Evolutionary conservation across 2,888 invertebrate species (phyloP), one percentile per base, ranked within the genome.

Genomic region (Trissolcus brochymenae): DNA sequence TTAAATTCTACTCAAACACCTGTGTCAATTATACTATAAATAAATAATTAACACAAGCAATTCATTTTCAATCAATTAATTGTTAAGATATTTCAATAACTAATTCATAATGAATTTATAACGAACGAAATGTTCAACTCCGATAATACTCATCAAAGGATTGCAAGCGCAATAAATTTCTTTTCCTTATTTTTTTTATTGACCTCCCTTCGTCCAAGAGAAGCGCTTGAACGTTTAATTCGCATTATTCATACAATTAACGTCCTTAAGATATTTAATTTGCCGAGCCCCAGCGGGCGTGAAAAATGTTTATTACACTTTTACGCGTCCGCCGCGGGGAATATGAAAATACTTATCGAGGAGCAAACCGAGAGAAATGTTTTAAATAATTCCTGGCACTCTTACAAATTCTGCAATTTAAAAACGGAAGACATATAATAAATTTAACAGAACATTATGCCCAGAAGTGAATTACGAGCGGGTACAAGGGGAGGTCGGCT

Each of bases 321-420:
- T 64, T 46, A 35, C 59, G 65, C 73, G 41, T 41, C 35, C 53
- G 57, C 74, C 21, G 21, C 67, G 19, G 11, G 46, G 74, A 62
- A 60, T 74, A 74, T 74, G 67, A 67, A 68, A 74, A 74, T 74
- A 68, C 62, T 74, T 54, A 74, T 68, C 66, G 62, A 19, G 74
- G 60, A 35, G 35, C 11, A 35, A n/a, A n/a, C 61, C 61, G 53
- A 55, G 41, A 50, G 74, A 68, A 68, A 74, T 74, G 74, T 74
- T 74, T 74, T 68, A 74, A 74, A 74, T 74, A 74, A 68, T 74
- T 74, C 62, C 74, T 74, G 74, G 74, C 74, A 61, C 62, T 74
- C 59, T 74, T 68, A 74, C 67, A 68, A 67, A 74, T 74, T 74
- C 62, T 67, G 68, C 67, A 74, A 68, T 75, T 75, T 68, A 59